These are phyloP conservation scores for Drosophila ananassae DNA, from an alignment of 1,140 invertebrate species.

Conservation along the genomic window DNA sequence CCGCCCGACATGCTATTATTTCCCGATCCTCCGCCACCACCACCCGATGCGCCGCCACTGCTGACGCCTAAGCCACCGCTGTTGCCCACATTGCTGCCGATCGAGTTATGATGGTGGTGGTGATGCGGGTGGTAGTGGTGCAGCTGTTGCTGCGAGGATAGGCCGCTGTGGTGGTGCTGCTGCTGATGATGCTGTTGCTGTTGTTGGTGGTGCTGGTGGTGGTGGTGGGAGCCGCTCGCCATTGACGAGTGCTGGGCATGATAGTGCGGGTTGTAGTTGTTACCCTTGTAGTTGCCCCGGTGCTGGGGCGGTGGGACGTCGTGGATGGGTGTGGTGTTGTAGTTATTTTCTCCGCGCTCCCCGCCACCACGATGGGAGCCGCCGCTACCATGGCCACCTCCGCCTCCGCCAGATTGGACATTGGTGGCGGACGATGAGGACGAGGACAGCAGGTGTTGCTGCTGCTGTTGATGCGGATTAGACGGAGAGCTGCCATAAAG, in stretches of 20 bases:
- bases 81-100: conserved; percentile 72
- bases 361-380: conserved; percentile 56
- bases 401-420: conserved; percentile 47
- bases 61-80: conserved; percentile 59
- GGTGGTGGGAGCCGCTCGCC: conserved; percentile 58
- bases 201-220: conserved; percentile 55
- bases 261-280: conserved; percentile 82
- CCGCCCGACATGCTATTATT: conserved; percentile 37
- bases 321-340: conserved; percentile 37
- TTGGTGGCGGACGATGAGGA: conserved; percentile 57
- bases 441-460: conserved; percentile 65
- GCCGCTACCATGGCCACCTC: conserved; percentile 19
- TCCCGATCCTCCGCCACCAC: conserved; percentile 35
- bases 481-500: conserved; percentile 63
- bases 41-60: conserved; percentile 8
- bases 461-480: conserved; percentile 47
- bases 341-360: conserved; percentile 52
- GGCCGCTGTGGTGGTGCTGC: conserved; percentile 42
- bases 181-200: conserved; percentile 49
- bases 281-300: conserved; percentile 80
- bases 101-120: conserved; percentile 69
- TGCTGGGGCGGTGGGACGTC: conserved; percentile 65
- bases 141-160: conserved; percentile 64
- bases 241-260: conserved; percentile 68
- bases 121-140: conserved; percentile 60